Evolutionary conservation across 2,113 vertebrate genomes (phyloP).

Genomic region (Corvus cornix): DNA sequence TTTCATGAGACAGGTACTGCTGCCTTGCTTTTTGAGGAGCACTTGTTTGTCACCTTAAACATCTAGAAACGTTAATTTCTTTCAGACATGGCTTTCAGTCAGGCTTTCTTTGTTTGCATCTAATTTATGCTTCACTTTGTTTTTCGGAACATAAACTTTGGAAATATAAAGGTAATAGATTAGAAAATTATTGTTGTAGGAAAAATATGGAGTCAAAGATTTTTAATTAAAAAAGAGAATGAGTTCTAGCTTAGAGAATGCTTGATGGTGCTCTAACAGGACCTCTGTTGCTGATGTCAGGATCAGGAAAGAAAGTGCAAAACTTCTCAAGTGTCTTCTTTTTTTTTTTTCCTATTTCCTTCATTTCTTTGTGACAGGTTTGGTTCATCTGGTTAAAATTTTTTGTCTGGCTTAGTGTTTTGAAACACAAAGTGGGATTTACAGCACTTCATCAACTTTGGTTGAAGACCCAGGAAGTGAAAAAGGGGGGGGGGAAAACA

Average conservation of each 20-base stretch:
- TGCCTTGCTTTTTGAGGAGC: background rate
- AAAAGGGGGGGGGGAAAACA: accelerated
- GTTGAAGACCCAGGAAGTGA: background rate
- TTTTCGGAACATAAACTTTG: background rate
- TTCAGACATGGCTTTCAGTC: background rate
- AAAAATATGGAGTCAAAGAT: background rate
- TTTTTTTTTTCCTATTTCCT: background rate
- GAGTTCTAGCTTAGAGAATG: background rate
- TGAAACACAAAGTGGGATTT: background rate
- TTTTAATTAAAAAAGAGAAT: background rate
- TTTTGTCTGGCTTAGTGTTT: background rate
- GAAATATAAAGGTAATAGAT: background rate
- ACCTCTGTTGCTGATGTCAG: background rate
- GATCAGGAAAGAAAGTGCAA: background rate
- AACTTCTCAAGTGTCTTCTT: background rate
- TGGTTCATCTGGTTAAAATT: background rate
- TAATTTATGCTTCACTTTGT: background rate
- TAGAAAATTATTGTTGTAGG: background rate
- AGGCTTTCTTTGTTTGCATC: background rate
- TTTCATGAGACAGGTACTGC: background rate
- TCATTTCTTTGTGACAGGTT: background rate
- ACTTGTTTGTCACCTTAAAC: background rate
- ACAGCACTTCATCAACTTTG: background rate
- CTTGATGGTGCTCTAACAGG: background rate
- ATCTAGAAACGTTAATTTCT: background rate